phyloP scores from a whole-genome alignment of 2,797 vertebrate genomes.

The Hafferia zeledoni region DNA sequence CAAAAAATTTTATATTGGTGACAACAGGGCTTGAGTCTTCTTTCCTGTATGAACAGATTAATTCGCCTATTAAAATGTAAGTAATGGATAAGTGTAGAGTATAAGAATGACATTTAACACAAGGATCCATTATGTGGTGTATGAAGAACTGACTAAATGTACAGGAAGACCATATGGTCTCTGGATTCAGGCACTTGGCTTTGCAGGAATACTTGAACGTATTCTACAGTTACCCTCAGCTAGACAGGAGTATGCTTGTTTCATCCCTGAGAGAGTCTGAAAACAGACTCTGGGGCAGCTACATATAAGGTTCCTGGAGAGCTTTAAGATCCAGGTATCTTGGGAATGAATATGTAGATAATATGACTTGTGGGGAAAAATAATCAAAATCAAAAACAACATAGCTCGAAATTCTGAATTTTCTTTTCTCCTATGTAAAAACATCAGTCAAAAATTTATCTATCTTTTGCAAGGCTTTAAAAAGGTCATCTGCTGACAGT shows the following conservation, averaged over 20 bases:
- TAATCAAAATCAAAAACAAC: too few relatives aligned
- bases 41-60: neutral
- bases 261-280: neutral
- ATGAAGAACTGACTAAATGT: neutral
- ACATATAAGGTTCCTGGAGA: neutral
- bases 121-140: accelerated
- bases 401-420: neutral
- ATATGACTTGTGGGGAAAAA: neutral
- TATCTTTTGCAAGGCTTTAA: neutral
- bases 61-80: neutral
- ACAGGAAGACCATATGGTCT: accelerated
- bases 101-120: neutral
- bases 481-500: neutral
- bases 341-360: neutral
- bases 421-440: neutral
- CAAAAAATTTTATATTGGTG: neutral
- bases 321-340: neutral
- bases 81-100: accelerated
- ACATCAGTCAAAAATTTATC: neutral
- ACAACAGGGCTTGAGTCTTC: neutral
- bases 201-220: neutral
- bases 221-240: neutral
- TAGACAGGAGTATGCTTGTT: accelerated
- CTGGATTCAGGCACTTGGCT: neutral
- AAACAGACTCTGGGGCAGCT: neutral